phyloP scores from a whole-genome alignment of 2,113 vertebrate genomes.

The Phalacrocorax carbo region DNA sequence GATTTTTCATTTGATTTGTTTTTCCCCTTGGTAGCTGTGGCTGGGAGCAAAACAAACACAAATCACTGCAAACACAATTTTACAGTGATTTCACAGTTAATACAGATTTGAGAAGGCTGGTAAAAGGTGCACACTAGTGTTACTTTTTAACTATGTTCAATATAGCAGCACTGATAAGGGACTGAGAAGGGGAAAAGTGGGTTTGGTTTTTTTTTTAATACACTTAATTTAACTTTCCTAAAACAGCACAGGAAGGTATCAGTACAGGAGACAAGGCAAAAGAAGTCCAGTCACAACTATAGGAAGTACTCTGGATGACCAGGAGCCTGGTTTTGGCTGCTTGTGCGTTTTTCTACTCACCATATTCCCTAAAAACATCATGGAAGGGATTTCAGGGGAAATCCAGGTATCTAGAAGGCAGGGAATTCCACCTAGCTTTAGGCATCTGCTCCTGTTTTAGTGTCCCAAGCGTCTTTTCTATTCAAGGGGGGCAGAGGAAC shows the following conservation, averaged over 20 bases:
- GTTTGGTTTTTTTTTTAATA: neutral
- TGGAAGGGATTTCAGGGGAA: neutral
- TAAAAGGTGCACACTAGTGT: neutral
- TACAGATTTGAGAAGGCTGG: neutral
- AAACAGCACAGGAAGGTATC: neutral
- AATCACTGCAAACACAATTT: neutral
- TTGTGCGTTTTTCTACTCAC: neutral
- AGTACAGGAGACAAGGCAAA: neutral
- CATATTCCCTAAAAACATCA: neutral
- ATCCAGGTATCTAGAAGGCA: neutral
- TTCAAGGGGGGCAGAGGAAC: neutral
- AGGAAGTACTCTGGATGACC: neutral
- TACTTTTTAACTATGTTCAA: neutral
- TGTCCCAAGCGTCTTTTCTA: neutral
- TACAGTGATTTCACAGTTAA: neutral
- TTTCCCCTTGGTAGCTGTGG: neutral
- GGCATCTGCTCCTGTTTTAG: neutral
- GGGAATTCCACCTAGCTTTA: neutral
- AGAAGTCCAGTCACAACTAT: neutral
- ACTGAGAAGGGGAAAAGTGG: neutral
- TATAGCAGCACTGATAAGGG: neutral
- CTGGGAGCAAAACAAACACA: neutral
- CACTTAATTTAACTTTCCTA: neutral
- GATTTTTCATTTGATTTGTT: neutral
- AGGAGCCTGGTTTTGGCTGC: neutral